phyloP scores from a whole-genome alignment of 2,113 vertebrate species.

The Leptocoma aspasia region DNA sequence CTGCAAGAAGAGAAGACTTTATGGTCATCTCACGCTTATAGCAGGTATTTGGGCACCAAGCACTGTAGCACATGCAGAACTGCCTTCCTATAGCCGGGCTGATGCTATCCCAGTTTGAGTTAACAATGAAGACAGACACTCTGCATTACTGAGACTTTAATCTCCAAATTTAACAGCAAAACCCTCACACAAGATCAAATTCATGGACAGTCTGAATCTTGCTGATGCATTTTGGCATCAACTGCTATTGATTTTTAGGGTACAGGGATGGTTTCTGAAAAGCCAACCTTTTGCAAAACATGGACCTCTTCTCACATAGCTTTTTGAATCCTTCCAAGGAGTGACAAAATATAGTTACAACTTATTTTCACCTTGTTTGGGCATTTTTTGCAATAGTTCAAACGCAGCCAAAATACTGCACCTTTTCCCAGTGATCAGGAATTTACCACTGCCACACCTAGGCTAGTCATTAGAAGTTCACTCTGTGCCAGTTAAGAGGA shows the following conservation, averaged over 20 bases:
- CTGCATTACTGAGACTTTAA: background rate
- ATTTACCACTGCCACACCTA: background rate
- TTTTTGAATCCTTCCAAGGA: background rate
- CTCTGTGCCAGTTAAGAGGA: background rate
- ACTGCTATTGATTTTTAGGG: background rate
- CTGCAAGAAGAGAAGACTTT: slow-evolving; percentile 70
- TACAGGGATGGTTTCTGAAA: background rate
- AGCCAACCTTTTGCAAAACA: background rate
- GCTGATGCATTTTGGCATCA: background rate
- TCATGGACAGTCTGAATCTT: background rate
- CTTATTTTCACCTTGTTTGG: background rate
- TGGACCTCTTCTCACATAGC: background rate
- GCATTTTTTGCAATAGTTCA: background rate
- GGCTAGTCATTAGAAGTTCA: background rate
- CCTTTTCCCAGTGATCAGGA: background rate
- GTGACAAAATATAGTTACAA: background rate
- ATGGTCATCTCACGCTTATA: fast-evolving
- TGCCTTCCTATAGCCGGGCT: background rate
- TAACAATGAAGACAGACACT: background rate
- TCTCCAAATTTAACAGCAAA: background rate
- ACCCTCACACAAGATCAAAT: background rate
- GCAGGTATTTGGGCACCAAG: background rate
- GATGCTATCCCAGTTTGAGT: background rate
- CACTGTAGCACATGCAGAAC: background rate
- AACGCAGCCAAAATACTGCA: background rate